Conservation (phyloP, 53 echinoderm and acorn worm species). For the Echinometra lucunter region DNA sequence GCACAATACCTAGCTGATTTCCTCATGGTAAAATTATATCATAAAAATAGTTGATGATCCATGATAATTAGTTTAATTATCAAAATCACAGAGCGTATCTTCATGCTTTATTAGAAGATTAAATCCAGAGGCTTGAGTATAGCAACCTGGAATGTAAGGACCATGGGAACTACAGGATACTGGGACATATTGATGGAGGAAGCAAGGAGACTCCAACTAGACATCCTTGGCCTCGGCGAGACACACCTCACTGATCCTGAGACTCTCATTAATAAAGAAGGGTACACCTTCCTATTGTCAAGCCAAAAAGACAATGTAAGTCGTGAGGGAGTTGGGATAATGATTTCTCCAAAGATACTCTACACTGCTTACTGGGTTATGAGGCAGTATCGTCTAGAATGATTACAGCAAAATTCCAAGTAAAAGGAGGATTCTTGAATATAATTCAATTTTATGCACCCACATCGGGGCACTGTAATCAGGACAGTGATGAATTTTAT, state of each 20-base stretch:
- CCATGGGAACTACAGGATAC: not conserved
- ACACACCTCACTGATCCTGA: not conserved
- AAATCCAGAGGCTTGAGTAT: not conserved
- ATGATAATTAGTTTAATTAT: too few species aligned
- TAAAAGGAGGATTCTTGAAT: constrained; percentile 21
- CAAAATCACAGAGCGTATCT: too few species aligned
- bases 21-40: too few species aligned
- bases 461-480: constrained; percentile 51
- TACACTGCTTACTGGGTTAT: constrained; percentile 13
- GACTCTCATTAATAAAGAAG: not conserved
- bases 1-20: too few species aligned
- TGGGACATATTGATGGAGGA: not conserved
- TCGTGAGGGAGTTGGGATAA: constrained; percentile 2
- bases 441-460: constrained; percentile 71
- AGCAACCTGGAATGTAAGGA: not conserved
- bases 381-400: constrained; percentile 55
- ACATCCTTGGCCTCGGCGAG: not conserved
- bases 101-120: too few species aligned
- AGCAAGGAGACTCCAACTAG: not conserved
- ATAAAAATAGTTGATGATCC: too few species aligned
- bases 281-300: not conserved
- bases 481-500: constrained; percentile 51
- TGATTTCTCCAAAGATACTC: constrained; percentile 39
- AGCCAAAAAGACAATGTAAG: not conserved
- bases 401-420: not conserved